Evolutionary conservation across 1,140 invertebrate species (phyloP), one percentile per base, ranked within the genome.

Genomic region (Metopolophium dirhodum): DNA sequence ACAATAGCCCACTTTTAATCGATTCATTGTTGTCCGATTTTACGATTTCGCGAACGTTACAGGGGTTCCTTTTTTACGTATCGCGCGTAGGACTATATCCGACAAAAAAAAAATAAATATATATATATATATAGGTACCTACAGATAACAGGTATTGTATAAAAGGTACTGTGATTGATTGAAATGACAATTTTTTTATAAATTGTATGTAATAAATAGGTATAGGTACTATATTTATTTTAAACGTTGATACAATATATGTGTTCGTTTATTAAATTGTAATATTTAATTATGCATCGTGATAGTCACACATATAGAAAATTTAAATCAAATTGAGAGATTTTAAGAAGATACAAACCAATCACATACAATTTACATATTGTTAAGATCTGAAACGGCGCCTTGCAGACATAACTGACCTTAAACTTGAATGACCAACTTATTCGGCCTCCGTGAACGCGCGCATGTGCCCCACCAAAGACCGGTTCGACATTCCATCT

Each of bases 341-440:
- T 30, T 22, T 30, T 30, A 61, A 90, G 26, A 30, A 51, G 26
- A 90, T 45, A 45, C 30, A 90, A 68, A 68, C 26, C 26, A 61
- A 90, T 37, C 37, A 14, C 20, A 49, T 7, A 8, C 0, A 30
- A 45, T 68, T 90, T 68, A 90, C 89, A n/a, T 77, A n/a, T 77
- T 47, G 26, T 61, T n/a, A 30, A 37, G 68, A 91, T 49, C 68
- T 3, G 91, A 85, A 2, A 51, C 61, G 37, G 49, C 91, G 91
- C 77, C 91, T 93, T 20, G 49, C 35, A 51, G 35, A 93, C 91
- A 83, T 93, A 93, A 93, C 49, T 93, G 91, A 93, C 91, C 91
- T 93, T 93, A 93, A 93, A 93, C 91, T 93, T 93, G 91, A 37
- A 93, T 93, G 91, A 93, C 91, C 91, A 93, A 93, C 91, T 93